Base-by-base conservation (phyloP, 1,140 invertebrate genomes). In the Physella acuta region DNA sequence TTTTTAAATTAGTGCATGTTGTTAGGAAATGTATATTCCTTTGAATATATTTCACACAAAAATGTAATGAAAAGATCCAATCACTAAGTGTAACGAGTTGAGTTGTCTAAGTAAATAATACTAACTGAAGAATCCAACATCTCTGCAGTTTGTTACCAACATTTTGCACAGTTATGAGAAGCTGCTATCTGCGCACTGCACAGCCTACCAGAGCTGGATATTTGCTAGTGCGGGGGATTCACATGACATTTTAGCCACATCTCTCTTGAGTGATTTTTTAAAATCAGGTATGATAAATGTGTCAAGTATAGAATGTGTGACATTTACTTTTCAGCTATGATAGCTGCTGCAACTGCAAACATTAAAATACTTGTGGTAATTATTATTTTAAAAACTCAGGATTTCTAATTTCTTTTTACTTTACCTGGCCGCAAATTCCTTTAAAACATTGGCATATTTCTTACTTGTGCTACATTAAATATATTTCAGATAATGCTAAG, bases 201-300 rank as follows among this genome's bases (percentile, higher is more conserved):
- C 60, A 28, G 65, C 67, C 5, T 72, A 68, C 30, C 66, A 69
- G 37, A 72, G 71, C 53, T 72, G 71, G 71, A 72, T 72, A 24
- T 68, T 72, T 55, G 52, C 66, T 37, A n/a, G 34, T 4, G n/a
- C 61, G 1, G 30, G 2, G n/a, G 68, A 72, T 34, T 62, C 58
- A 33, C 59, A 52, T 55, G 16, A 56, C 1, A 58, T 30, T 24
- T 51, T 73, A 20, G 71, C 74, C 17, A 16, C 64, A 16, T 72
- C 64, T 51, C 36, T 76, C n/a, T 33, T 76, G 26, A 68, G 67
- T 58, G 60, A 71, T 63, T 59, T 72, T 28, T 66, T 74, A 34
- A 31, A 53, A 17, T 16, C 70, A 68, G 73, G 73, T 75, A 36
- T 53, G 65, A 39, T 31, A 11, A 34, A 55, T 49, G 20, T 31